Evolutionary conservation across 2,113 vertebrate species (phyloP), one percentile per base, ranked within the genome.

Genomic region (Oryzias melastigma): DNA sequence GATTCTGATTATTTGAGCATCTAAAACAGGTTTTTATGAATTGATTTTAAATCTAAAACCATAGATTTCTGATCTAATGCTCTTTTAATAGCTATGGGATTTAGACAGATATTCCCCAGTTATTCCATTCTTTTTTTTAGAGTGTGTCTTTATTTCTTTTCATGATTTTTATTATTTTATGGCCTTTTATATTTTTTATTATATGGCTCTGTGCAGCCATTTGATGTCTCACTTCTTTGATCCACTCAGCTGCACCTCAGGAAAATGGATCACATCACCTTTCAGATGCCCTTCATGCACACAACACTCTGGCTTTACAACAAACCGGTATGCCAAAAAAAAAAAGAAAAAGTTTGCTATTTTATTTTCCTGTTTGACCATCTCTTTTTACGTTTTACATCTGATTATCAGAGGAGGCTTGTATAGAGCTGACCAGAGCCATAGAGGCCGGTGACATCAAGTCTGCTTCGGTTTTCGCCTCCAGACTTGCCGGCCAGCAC

Each of bases 361-460:
- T 8, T 10, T 10, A 35, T 8, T 35, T 35, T 27, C 5, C 25
- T 27, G 25, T 27, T 35, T 35, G 29, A 35, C 2, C 29, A 35
- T 8, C 29, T 10, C 8, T 35, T 35, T 35, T 35, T 8, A 19
- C 62, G 42, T 57, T 17, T 43, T 35, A 65, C 7, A 62, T 65
- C 47, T 25, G 15, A 3, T 19, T 44, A 12, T 1, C 61, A 96
- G 95, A 96, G 81, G 93, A 95, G 2, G 71, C 95, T 49, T 93
- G 89, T 0, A 68, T 82, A 6, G 81, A 81, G 25, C 87, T 98
- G 14, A 81, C 91, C 50, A 73, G 29, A 67, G 93, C 94, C 7
- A 93, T 98, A 20, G 91, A 92, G 62, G 73, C 68, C 1, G 95
- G 95, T 1, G 94, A 96, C 8, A 68, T 91, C 56, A 73, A 90